Percentiles rank a stretch among this genome's conserved stretches.
phyloP scores from a whole-genome alignment of 2,113 vertebrate genomes.

The Eulacestoma nigropectus region DNA sequence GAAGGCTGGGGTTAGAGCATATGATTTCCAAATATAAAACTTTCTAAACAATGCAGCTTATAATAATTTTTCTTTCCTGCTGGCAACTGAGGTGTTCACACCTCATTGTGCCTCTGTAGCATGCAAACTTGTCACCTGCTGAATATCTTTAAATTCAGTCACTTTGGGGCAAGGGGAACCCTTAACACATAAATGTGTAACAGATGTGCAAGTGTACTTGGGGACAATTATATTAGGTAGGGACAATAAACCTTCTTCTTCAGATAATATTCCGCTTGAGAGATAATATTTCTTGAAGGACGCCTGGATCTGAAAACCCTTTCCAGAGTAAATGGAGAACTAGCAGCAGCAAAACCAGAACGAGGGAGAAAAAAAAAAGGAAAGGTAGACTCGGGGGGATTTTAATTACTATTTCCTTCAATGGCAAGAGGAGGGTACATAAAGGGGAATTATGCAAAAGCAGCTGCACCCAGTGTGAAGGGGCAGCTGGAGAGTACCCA shows the following conservation, averaged over 20 bases:
- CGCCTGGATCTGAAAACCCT: not conserved
- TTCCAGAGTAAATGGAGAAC: not conserved
- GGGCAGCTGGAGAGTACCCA: not conserved
- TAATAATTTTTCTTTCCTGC: not conserved
- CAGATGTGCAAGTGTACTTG: not conserved
- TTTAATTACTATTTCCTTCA: not conserved
- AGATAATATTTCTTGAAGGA: not conserved
- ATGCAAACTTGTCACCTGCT: not conserved
- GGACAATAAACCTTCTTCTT: not conserved
- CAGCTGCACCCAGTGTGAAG: not conserved
- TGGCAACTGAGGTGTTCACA: conserved; percentile 1
- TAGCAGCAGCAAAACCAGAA: not conserved
- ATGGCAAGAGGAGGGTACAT: not conserved
- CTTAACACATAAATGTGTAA: not conserved
- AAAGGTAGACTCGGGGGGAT: fast-evolving
- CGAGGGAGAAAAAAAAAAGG: not conserved
- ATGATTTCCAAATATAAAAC: conserved; percentile 8
- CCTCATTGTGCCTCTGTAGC: not conserved
- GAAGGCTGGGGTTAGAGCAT: not conserved
- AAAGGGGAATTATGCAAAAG: not conserved
- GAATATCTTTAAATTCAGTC: not conserved
- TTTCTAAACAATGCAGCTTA: not conserved
- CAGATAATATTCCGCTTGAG: not conserved
- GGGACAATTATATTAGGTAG: not conserved
- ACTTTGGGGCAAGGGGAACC: not conserved